phyloP scores from a whole-genome alignment of 2,797 vertebrate genomes.

The Mus minutoides region DNA sequence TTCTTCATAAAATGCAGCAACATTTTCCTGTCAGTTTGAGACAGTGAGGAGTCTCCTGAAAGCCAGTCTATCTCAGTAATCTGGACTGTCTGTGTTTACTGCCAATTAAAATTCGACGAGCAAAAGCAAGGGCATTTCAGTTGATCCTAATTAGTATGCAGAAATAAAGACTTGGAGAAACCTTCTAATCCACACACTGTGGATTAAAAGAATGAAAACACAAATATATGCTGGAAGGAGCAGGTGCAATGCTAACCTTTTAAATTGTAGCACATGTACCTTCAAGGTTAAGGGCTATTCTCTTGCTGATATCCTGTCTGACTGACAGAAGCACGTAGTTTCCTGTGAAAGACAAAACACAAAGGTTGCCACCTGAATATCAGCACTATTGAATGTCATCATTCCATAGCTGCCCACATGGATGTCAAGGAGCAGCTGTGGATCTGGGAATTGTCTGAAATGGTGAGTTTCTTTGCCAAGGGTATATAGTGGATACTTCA shows the following conservation, averaged over 20 bases:
- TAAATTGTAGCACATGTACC: not conserved
- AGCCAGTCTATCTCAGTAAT: conserved; percentile 50
- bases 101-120: conserved; percentile 62
- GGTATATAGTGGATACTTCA: not conserved
- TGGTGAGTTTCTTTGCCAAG: not conserved
- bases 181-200: not conserved
- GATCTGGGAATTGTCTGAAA: not conserved
- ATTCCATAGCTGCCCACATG: not conserved
- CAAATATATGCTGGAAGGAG: not conserved
- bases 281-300: not conserved
- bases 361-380: conserved; percentile 26
- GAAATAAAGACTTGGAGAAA: conserved; percentile 41
- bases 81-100: conserved; percentile 13
- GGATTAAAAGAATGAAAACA: conserved; percentile 13
- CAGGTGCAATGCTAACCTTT: not conserved
- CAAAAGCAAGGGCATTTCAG: conserved; percentile 30
- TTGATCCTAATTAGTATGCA: conserved; percentile 41
- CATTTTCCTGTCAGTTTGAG: conserved; percentile 56
- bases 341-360: not conserved
- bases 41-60: conserved; percentile 19
- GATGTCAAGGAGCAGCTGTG: conserved; percentile 34
- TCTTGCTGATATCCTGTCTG: conserved; percentile 9
- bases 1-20: conserved; percentile 37
- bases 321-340: not conserved
- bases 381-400: not conserved